phyloP scores from a whole-genome alignment of 2,888 invertebrate genomes.

The Dryadula phaetusa region DNA sequence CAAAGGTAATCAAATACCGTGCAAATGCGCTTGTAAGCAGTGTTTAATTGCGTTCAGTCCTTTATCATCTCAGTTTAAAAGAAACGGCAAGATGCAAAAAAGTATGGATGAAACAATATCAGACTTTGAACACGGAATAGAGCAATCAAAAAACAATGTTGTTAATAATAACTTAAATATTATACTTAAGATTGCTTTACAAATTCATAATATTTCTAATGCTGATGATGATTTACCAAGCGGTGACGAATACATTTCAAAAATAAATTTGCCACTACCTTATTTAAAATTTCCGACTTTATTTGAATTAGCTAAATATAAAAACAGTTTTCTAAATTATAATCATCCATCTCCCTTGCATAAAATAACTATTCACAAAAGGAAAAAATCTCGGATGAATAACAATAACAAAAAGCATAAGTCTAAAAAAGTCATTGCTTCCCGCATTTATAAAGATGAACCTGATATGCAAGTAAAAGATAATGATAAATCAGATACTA shows the following conservation, averaged over 20 bases:
- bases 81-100: constrained; percentile 1
- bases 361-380: constrained; percentile 72
- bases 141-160: constrained; percentile 43
- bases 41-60: constrained; percentile 57
- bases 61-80: constrained; percentile 38
- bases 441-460: constrained; percentile 65
- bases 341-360: constrained; percentile 58
- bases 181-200: constrained; percentile 71
- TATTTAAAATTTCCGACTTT: constrained; percentile 67
- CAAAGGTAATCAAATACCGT: constrained; percentile 60
- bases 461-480: constrained; percentile 53
- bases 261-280: constrained; percentile 62
- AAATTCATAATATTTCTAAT: constrained; percentile 64
- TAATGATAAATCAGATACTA: constrained; percentile 50
- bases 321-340: constrained; percentile 54
- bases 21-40: constrained; percentile 68
- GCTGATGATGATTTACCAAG: constrained; percentile 48
- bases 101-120: constrained; percentile 12
- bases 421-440: constrained; percentile 63
- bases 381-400: constrained; percentile 64
- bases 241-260: constrained; percentile 49
- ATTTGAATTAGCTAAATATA: constrained; percentile 60
- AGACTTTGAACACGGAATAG: not conserved
- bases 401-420: constrained; percentile 68
- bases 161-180: constrained; percentile 64